These are phyloP conservation scores for Rhyacophila brunnea DNA, from an alignment of 1,140 invertebrate genomes.

Conservation along the genomic window DNA sequence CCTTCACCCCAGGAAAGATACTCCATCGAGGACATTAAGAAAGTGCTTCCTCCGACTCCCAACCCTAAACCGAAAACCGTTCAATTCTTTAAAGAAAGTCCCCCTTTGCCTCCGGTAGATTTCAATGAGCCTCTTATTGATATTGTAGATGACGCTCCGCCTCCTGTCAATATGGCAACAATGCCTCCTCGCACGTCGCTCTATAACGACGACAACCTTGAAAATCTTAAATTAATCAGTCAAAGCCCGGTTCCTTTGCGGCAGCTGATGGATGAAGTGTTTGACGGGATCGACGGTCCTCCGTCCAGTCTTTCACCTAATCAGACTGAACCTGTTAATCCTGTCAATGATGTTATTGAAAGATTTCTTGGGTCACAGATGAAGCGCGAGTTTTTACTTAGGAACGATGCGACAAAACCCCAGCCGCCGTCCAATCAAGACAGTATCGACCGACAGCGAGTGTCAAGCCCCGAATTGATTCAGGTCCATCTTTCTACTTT, in stretches of 20 bases:
- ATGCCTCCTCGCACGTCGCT: constrained; percentile 38
- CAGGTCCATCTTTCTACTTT: constrained; percentile 49
- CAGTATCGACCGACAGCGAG: background rate
- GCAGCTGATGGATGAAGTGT: constrained; percentile 20
- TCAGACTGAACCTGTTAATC: background rate
- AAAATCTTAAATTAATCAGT: background rate
- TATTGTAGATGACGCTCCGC: constrained; percentile 39
- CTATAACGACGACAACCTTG: constrained; percentile 15
- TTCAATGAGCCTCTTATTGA: constrained; percentile 22
- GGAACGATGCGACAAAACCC: no score
- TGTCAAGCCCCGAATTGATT: constrained; percentile 42
- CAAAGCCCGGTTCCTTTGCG: background rate
- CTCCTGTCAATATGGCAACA: constrained; percentile 46
- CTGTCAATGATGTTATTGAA: background rate
- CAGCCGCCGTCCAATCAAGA: constrained; percentile 3
- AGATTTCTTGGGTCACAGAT: no score
- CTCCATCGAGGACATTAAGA: constrained; percentile 16
- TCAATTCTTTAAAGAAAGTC: background rate
- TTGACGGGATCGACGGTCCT: background rate
- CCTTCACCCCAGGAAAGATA: constrained; percentile 10
- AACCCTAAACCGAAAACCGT: constrained; percentile 3
- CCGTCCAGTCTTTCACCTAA: constrained; percentile 33
- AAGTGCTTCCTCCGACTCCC: constrained; percentile 11
- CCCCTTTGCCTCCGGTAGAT: constrained; percentile 33
- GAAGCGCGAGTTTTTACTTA: no score